phyloP scores from a whole-genome alignment of 2,797 vertebrate species.

The Argya squamiceps region DNA sequence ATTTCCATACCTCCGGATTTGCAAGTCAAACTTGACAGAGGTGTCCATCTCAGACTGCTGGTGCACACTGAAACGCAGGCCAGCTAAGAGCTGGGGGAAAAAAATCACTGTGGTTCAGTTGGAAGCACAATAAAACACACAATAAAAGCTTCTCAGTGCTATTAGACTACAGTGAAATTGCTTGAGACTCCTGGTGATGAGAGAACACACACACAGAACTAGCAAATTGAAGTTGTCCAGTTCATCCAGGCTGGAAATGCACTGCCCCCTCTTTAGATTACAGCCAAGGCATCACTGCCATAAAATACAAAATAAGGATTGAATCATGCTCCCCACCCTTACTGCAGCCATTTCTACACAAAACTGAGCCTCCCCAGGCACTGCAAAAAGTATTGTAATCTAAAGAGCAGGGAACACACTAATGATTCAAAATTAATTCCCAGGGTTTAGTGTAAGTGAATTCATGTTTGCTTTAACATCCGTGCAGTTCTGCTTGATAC shows the following conservation, averaged over 20 bases:
- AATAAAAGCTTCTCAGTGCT: not conserved
- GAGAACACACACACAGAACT: not conserved
- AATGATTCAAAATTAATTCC: not conserved
- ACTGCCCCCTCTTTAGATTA: not conserved
- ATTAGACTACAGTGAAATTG: not conserved
- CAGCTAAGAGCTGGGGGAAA: conserved; percentile 82
- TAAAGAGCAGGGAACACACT: not conserved
- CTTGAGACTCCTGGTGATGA: not conserved
- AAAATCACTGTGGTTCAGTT: not conserved
- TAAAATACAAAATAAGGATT: not conserved
- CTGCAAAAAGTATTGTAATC: not conserved
- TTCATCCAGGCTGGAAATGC: not conserved
- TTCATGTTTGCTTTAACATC: not conserved
- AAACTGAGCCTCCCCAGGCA: not conserved
- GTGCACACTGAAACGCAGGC: conserved; percentile 91
- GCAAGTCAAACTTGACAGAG: conserved; percentile 89
- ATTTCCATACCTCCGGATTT: conserved; percentile 86
- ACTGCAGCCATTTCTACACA: not conserved
- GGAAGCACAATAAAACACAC: not conserved
- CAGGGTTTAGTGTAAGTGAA: not conserved
- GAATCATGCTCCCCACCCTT: not conserved
- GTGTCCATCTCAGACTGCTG: conserved; percentile 95
- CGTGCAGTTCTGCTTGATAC: not conserved
- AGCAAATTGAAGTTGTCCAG: not conserved
- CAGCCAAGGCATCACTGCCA: not conserved